phyloP scores from a whole-genome alignment of 2,888 invertebrate genomes.

The Caenorhabditis imperialis region DNA sequence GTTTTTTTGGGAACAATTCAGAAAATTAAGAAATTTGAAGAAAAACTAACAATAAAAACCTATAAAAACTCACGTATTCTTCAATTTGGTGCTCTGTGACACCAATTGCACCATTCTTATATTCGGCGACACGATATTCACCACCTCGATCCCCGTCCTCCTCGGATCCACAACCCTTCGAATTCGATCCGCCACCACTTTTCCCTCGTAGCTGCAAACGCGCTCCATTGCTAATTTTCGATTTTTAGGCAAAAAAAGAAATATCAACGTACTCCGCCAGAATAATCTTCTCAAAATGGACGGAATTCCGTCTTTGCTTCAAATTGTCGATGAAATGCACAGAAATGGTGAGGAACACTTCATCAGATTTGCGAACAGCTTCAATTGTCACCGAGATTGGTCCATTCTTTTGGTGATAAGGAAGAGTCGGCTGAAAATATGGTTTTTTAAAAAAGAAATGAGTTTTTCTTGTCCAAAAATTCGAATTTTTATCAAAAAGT shows the following conservation, averaged over 20 bases:
- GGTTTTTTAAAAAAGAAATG: no score
- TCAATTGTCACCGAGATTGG: conserved; percentile 22
- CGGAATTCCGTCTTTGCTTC: conserved; percentile 19
- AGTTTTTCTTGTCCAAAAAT: no score
- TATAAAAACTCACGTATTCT: conserved; percentile 17
- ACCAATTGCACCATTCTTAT: conserved; percentile 10
- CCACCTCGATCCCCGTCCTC: conserved; percentile 3
- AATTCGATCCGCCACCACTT: conserved; percentile 28
- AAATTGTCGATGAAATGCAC: conserved; percentile 4
- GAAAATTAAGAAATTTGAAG: no score
- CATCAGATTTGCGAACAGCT: conserved; percentile 29
- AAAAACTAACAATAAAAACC: neutral
- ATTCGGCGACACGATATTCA: conserved; percentile 21
- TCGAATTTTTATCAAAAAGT: no score
- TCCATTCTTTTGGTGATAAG: neutral
- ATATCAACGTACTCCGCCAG: conserved; percentile 23
- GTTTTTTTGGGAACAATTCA: no score
- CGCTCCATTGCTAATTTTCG: no score
- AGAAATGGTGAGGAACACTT: conserved; percentile 24
- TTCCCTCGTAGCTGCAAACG: conserved; percentile 41
- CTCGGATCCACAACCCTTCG: conserved; percentile 21
- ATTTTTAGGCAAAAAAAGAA: neutral
- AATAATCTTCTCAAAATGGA: conserved; percentile 38
- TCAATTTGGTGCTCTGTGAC: conserved; percentile 3
- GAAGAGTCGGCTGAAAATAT: conserved; percentile 12